phyloP scores from a whole-genome alignment of 64 coral and sea anemone species.

The Actinia equina region DNA sequence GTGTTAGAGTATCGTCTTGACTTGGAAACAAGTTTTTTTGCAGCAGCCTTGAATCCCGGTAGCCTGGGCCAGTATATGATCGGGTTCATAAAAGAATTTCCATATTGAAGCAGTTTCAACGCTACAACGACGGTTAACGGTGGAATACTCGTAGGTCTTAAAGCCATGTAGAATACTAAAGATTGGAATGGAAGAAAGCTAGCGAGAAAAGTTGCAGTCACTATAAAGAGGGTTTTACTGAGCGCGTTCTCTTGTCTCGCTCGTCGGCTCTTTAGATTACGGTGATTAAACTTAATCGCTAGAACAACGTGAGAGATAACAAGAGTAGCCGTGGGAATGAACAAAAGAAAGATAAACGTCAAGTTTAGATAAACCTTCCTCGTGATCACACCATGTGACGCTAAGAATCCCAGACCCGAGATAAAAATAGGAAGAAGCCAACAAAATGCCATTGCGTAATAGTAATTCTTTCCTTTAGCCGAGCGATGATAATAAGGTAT shows the following conservation, averaged over 20 bases:
- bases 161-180: conserved; percentile 19
- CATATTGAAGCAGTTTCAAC: conserved; percentile 24
- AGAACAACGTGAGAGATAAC: conserved; percentile 21
- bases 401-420: neutral
- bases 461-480: neutral
- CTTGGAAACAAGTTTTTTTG: neutral
- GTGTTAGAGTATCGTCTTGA: neutral
- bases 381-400: neutral
- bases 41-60: conserved; percentile 15
- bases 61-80: conserved; percentile 29
- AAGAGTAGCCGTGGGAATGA: conserved; percentile 22
- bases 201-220: conserved; percentile 7
- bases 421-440: conserved; percentile 12
- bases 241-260: neutral
- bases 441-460: neutral
- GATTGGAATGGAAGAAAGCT: conserved; percentile 23
- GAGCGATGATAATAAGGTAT: neutral
- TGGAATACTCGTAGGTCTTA: neutral
- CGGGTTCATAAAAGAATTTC: conserved; percentile 20
- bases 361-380: conserved; percentile 16
- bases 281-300: conserved; percentile 3
- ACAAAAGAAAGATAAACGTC: neutral
- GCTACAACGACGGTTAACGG: neutral
- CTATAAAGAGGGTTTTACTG: conserved; percentile 22
- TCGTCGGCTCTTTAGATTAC: conserved; percentile 11